phyloP scores from a whole-genome alignment of 2,888 invertebrate species.

The Poecilus cupreus region DNA sequence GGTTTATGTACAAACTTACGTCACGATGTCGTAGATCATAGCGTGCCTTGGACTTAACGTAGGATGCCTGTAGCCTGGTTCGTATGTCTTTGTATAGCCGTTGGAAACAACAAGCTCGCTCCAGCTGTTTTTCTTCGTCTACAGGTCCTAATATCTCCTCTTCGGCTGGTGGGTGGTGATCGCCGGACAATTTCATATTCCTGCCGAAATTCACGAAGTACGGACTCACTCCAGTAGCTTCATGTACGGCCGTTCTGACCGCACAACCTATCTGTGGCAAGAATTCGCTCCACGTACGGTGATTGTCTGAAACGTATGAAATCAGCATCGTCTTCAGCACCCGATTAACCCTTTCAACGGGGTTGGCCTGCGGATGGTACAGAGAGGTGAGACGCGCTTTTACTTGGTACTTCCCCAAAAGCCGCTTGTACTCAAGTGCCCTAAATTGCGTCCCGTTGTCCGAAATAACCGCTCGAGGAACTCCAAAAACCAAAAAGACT shows the following conservation, averaged over 20 bases:
- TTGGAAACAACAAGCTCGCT: neutral
- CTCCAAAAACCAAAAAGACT: slow-evolving; percentile 60
- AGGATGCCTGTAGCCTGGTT: neutral
- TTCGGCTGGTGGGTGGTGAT: neutral
- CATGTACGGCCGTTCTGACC: neutral
- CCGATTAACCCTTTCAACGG: slow-evolving; percentile 59
- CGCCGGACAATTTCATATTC: neutral
- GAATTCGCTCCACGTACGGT: neutral
- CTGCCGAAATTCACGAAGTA: neutral
- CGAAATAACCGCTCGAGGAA: too few relatives aligned
- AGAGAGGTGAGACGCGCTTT: slow-evolving; percentile 52
- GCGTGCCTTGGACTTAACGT: neutral
- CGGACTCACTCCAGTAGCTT: too few relatives aligned
- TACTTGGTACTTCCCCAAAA: slow-evolving; percentile 49
- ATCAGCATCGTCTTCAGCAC: slow-evolving; percentile 56
- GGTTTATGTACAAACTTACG: neutral
- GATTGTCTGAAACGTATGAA: neutral
- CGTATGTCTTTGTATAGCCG: slow-evolving; percentile 35
- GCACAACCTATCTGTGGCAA: neutral
- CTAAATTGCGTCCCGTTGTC: slow-evolving; percentile 60
- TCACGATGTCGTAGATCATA: slow-evolving; percentile 48
- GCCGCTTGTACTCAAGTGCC: slow-evolving; percentile 44
- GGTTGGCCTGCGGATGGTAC: slow-evolving; percentile 60
- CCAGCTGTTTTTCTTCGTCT: neutral
- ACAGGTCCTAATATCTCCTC: too few relatives aligned